Evolutionary conservation across 2,888 invertebrate genomes (phyloP), one percentile per base, ranked within the genome.

Genomic region (Tanypteryx hageni): DNA sequence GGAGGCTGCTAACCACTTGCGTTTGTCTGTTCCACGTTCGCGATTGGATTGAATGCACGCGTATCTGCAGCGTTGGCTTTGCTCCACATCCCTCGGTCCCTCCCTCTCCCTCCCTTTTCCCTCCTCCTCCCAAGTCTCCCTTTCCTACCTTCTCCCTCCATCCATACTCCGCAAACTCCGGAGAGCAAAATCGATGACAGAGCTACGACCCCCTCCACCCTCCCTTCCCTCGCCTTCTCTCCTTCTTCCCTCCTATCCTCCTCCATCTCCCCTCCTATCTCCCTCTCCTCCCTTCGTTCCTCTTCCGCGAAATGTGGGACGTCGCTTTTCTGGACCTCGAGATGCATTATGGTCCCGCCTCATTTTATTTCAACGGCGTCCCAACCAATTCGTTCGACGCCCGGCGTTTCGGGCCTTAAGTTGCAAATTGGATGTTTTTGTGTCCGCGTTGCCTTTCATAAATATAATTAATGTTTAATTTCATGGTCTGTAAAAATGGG

Each of bases 171-270:
- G 58, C 85, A 58, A 85, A 58, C 57, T 59, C 85, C 58, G 18
- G 14, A 85, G 85, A 58, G 59, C 85, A 85, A 85, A 85, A 85
- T 85, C 85, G 85, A 85, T 85, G 85, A 68, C 68, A n/a, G n/a
- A 16, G 22, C 85, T 58, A 58, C 85, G 85, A 85, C 58, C 85
- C 85, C 58, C 85, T 82, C 82, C 27, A 11, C 27, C n/a, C 27
- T 14, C 82, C 56, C 83, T 27, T 14, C 27, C 13, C 64, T n/a
- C 64, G n/a, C 11, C 64, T 11, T 11, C 64, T 64, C 64, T 64
- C 64, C n/a, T 11, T 11, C 64, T 64, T 5, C 18, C 44, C 44
- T 44, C 44, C 5, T 44, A 44, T 44, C 44, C 7, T 18, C 64
- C 16, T 2, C 83, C 56, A 31, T 56, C 56, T 44, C 56, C 83